Evolutionary conservation across 1,140 invertebrate genomes (phyloP).

Genomic region (Cheumatopsyche charites): DNA sequence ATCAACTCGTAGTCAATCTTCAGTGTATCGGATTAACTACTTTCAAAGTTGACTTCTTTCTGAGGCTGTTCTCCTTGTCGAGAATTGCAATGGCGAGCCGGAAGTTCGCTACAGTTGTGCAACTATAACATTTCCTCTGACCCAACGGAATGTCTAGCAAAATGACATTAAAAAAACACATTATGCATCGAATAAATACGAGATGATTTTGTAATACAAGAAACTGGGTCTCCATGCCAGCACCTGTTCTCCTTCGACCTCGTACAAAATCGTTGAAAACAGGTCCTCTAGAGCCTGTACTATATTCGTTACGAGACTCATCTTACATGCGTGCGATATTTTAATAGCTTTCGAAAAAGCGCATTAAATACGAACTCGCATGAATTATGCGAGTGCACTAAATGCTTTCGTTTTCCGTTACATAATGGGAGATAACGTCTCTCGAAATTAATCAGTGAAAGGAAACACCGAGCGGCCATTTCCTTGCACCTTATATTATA

Average conservation of each 20-base stretch:
- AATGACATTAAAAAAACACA: slow-evolving; percentile 2
- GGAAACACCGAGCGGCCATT: background rate
- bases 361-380: too few relatives aligned
- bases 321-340: too few relatives aligned
- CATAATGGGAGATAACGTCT: slow-evolving; percentile 2
- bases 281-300: too few relatives aligned
- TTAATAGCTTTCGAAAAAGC: too few relatives aligned
- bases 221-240: background rate
- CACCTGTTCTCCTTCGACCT: slow-evolving; percentile 11
- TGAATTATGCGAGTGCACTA: background rate
- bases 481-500: background rate
- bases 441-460: slow-evolving; percentile 14
- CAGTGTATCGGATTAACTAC: background rate
- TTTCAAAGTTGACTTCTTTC: slow-evolving; percentile 12
- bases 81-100: slow-evolving; percentile 2
- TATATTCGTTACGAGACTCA: too few relatives aligned
- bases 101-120: background rate
- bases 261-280: background rate
- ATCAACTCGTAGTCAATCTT: background rate
- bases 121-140: background rate
- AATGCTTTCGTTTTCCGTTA: background rate
- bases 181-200: background rate
- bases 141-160: background rate
- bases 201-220: slow-evolving; percentile 16
- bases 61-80: background rate